Evolutionary conservation across 1,140 invertebrate genomes (phyloP), one percentile per base, ranked within the genome.

Genomic region (Plectrocnemia conspersa): DNA sequence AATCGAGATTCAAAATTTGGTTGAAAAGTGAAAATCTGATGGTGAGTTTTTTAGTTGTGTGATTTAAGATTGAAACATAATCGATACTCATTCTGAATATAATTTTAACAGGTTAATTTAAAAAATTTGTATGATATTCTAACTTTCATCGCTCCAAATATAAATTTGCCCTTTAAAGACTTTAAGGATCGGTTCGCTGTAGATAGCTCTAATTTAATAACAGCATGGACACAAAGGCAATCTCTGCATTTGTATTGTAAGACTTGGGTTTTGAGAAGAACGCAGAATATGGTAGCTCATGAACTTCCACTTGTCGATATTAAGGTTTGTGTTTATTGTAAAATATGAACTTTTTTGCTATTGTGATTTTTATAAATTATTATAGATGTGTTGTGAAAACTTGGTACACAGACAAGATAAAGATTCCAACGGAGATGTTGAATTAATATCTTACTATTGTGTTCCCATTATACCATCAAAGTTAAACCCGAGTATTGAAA

Each of bases 1-100:
- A 52, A 18, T 50, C 38, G 33, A 55, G 35, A 45, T 56, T 55
- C 35, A 58, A 52, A 53, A 42, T 62, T 16, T 62, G 60, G 60
- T 33, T 62, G 16, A 22, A 36, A 0, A 53, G 32, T n/a, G 18
- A 45, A n/a, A 54, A 56, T 41, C 49, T 62, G 45, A 16, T 41
- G 3, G 60, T 62, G 53, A 52, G 42, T 53, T n/a, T 22, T 13
- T 32, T 6, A 27, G 11, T 21, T 38, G 2, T 49, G n/a, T 22
- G 22, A 15, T 18, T 47, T 29, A 29, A 18, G 7, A 11, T 13
- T 38, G 5, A 15, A 38, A 13, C 27, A n/a, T 16, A 13, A 38
- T 6, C 35, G 5, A 13, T 7, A 13, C 15, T 6, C 11, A 11
- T 32, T 5, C 9, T 27, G 10, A 18, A 10, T 29, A 16, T 47